Base-by-base conservation (phyloP, 2,797 vertebrate species). In the Karalla daura region DNA sequence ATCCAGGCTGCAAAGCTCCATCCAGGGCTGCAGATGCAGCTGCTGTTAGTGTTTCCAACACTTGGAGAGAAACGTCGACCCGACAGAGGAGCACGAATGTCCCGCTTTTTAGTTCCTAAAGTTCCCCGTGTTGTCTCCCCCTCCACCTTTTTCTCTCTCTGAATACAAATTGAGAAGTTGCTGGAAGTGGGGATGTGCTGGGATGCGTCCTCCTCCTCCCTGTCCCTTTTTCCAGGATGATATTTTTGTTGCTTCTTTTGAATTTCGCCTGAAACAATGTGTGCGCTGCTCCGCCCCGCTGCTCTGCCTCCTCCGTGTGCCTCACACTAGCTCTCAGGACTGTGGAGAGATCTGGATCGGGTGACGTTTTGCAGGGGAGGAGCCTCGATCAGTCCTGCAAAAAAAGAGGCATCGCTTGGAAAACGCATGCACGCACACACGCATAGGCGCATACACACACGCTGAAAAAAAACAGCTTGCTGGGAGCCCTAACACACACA, bases 281-380 rank as follows among this genome's bases (percentile, higher is more conserved):
- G n/a, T n/a, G n/a, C n/a, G n/a, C n/a, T n/a, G 77, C 39, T 75
- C 77, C 72, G 75, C 68, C 70, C 81, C 70, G 76, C 80, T 77
- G 88, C 80, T 89, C 81, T 76, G 77, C 84, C 83, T 37, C 76
- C 76, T 80, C 84, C 63, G 60, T 75, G 67, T 68, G 85, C 21
- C 81, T 69, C 85, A 67, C 86, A 85, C 84, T 81, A 70, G 76
- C 69, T 72, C 84, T 65, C 78, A 86, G 50, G 84, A 86, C 80
- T 36, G 58, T 85, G 79, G 74, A 82, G 79, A 81, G 86, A 90
- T 88, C 83, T 55, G 83, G 84, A 86, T 86, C 81, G 55, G 71
- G 70, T 94, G 91, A 94, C 92, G 93, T 87, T 46, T 75, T 33
- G 78, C 14, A n/a, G 14, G 78, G 88, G 90, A 85, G 92, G 93